These are phyloP conservation scores for Neodiprion pinetum DNA, from an alignment of 1,140 invertebrate genomes.

Conservation along the genomic window DNA sequence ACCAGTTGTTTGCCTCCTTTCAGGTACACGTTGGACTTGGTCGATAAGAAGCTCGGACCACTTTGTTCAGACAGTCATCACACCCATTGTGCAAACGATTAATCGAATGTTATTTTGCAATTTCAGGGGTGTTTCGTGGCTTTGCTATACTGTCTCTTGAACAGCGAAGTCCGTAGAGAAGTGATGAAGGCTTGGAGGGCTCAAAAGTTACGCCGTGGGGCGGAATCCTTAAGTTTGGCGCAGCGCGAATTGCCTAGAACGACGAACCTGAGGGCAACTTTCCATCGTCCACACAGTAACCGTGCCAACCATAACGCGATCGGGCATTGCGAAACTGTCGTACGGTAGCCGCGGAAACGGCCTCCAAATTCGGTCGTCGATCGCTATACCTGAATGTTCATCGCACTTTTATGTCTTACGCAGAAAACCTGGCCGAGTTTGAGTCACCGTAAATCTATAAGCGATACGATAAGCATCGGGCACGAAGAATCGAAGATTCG, in stretches of 20 bases:
- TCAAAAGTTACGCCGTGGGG: conserved; percentile 34
- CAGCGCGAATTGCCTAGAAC: conserved; percentile 4
- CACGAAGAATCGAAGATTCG: too few species aligned
- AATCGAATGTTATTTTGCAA: too few species aligned
- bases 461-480: too few species aligned
- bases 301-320: not conserved
- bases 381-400: too few species aligned
- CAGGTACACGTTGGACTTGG: conserved; percentile 63
- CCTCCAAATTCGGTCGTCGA: too few species aligned
- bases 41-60: not conserved
- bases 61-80: too few species aligned
- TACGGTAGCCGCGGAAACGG: not conserved
- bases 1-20: conserved; percentile 77
- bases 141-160: conserved; percentile 68
- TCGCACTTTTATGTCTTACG: too few species aligned
- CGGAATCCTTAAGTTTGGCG: conserved; percentile 24
- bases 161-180: conserved; percentile 66
- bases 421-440: too few species aligned
- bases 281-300: not conserved
- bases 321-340: not conserved
- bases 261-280: not conserved
- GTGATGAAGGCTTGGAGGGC: conserved; percentile 44
- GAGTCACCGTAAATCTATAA: too few species aligned
- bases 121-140: conserved; percentile 68
- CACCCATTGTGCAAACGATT: too few species aligned